Base-by-base conservation (phyloP, 2,797 vertebrate genomes). In the Hypotaenidia okinawae region DNA sequence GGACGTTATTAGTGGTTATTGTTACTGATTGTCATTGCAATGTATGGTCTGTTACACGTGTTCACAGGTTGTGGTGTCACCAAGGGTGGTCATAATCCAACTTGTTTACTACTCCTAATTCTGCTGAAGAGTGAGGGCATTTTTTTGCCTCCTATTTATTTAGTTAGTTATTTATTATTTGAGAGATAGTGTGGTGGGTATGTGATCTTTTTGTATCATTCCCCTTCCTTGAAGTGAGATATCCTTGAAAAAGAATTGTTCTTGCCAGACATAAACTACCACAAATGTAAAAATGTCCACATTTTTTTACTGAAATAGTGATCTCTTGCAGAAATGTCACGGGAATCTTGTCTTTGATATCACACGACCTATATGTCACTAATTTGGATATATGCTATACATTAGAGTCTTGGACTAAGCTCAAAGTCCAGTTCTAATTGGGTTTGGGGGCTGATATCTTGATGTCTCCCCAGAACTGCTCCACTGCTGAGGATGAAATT, bases 1-100 rank as follows among this genome's bases (percentile, higher is more conserved):
- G 7, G 16, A 51, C 2, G 1, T 30, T 69, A 43, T 4, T 76
- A 18, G 6, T 35, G 18, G 16, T 28, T 1, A 0, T n/a, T 81
- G 25, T 28, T 25, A 22, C 10, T 33, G 4, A 47, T 32, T 69
- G 7, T 4, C 28, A 51, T 35, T 23, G 5, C 10, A 33, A 16
- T 57, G 24, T 61, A 76, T 79, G 23, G 6, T 52, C 30, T 32
- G 8, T 27, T 68, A 21, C n/a, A 49, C 0, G 3, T 47, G 21
- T 72, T 41, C 33, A 39, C 1, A 0, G 28, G 6, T 55, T 39
- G 43, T 41, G 1, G 6, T 66, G 18, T 62, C 41, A 64, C 6
- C 51, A 64, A 47, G 4, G 5, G 8, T 43, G 13, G 14, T 21
- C 43, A 67, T 14, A 52, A 10, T n/a, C 17, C 10, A 23, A 4